phyloP scores from a whole-genome alignment of 2,888 invertebrate species.

The Aromia moschata region DNA sequence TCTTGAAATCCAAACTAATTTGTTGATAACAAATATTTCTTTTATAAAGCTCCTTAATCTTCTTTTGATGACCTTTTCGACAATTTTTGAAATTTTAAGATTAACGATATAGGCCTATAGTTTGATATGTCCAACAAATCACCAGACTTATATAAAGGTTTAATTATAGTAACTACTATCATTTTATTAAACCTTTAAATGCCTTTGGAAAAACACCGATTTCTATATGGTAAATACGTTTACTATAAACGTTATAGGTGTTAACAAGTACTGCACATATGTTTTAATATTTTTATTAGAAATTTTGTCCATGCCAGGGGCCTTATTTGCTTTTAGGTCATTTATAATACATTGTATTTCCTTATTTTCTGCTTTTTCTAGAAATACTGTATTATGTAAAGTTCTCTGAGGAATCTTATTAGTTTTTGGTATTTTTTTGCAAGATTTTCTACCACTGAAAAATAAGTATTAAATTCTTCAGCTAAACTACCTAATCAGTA shows the following conservation, averaged over 20 bases:
- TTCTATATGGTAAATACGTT: slow-evolving; percentile 11
- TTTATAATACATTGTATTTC: slow-evolving; percentile 10
- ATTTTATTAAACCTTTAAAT: no score
- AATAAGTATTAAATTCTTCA: slow-evolving; percentile 17
- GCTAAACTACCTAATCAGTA: slow-evolving; percentile 7
- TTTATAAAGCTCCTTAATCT: slow-evolving; percentile 22
- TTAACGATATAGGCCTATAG: no score
- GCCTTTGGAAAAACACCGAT: slow-evolving; percentile 21
- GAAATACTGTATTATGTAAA: slow-evolving; percentile 1
- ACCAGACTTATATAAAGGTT: slow-evolving; percentile 24
- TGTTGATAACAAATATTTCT: slow-evolving; percentile 11
- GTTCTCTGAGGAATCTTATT: no score
- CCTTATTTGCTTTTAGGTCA: no score
- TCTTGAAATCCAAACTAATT: slow-evolving; percentile 27
- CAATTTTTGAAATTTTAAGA: no score
- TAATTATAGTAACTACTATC: slow-evolving; percentile 23
- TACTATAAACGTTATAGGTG: slow-evolving; percentile 17
- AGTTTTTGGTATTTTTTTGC: no score
- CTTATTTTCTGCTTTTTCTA: slow-evolving; percentile 5
- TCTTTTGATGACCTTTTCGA: slow-evolving; percentile 9
- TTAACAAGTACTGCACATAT: no score
- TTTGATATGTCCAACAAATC: no score
- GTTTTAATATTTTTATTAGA: slow-evolving; percentile 15
- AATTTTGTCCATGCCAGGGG: slow-evolving; percentile 10
- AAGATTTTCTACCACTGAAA: slow-evolving; percentile 9